Base-by-base conservation (phyloP, 2,113 vertebrate species). In the Burhinus oedicnemus region DNA sequence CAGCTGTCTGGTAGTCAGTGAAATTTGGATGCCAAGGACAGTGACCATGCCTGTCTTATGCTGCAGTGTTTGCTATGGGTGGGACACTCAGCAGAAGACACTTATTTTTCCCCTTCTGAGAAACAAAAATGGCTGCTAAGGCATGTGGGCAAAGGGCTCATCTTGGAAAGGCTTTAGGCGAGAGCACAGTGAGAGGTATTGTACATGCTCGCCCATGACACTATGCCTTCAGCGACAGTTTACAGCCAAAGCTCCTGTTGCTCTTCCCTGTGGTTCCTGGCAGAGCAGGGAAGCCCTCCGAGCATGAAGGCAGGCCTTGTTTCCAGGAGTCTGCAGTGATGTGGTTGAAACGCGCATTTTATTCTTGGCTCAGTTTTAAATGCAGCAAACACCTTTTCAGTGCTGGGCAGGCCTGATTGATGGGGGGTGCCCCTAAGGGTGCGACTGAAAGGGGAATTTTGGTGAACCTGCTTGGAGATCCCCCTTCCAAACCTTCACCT, bases 221-320 rank as follows among this genome's bases (percentile, higher is more conserved):
- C 66, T 52, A 32, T 0, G 0, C n/a, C 70, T 61, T 82, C 75
- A 90, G 93, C 65, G 42, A 92, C 6, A 77, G n/a, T 52, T 95
- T 62, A 87, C 76, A 95, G 92, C 90, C 86, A 75, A 69, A 84
- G 90, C 84, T 95, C 42, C 76, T 89, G 84, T 85, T 94, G 96
- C 95, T 92, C 90, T 81, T 89, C 93, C 90, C 25, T 57, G 96
- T 66, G 93, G 96, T 93, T 95, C 70, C 87, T 90, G 87, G 96
- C 93, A 96, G 54, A 76, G 64, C 66, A 54, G 90, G 85, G 90
- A 88, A 96, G 83, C 82, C 49, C 77, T 91, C 89, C 44, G 54
- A 96, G 95, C 86, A 90, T 91, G 84, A 97, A 98, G 95, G 95
- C 40, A 55, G 81, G 58, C 92, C 55, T 94, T 82, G 92, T 97